These are phyloP conservation scores for Heloderma charlesbogerti DNA, from an alignment of 2,113 vertebrate genomes.

Conservation along the genomic window DNA sequence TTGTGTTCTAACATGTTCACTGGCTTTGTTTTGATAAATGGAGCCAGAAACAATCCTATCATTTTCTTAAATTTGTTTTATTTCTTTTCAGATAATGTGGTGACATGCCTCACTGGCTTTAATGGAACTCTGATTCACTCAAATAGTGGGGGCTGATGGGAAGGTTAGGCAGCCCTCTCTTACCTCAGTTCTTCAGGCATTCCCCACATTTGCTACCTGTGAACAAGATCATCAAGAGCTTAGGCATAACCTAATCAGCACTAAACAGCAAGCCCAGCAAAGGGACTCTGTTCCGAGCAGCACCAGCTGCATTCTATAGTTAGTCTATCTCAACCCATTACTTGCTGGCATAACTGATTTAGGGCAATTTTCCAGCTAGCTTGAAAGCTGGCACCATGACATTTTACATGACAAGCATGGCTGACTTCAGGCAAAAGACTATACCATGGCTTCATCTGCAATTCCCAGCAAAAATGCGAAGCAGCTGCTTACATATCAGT, in stretches of 20 bases:
- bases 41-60: neutral
- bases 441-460: neutral
- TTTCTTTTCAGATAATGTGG: neutral
- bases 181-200: neutral
- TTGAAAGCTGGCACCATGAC: neutral
- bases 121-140: neutral
- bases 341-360: neutral
- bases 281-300: slow-evolving; percentile 17
- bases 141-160: neutral
- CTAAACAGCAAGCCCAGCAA: slow-evolving; percentile 31
- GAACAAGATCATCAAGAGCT: neutral
- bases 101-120: neutral
- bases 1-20: neutral
- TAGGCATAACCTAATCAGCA: slow-evolving; percentile 25
- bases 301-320: slow-evolving; percentile 33
- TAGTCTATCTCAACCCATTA: slow-evolving; percentile 24
- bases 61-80: neutral
- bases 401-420: accelerated
- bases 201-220: neutral
- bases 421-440: neutral
- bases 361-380: neutral
- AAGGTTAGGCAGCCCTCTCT: neutral
- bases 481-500: neutral
- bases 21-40: neutral
- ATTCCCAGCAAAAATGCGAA: neutral